Base-by-base conservation (phyloP, 2,113 vertebrate species). In the Eulacestoma nigropectus region DNA sequence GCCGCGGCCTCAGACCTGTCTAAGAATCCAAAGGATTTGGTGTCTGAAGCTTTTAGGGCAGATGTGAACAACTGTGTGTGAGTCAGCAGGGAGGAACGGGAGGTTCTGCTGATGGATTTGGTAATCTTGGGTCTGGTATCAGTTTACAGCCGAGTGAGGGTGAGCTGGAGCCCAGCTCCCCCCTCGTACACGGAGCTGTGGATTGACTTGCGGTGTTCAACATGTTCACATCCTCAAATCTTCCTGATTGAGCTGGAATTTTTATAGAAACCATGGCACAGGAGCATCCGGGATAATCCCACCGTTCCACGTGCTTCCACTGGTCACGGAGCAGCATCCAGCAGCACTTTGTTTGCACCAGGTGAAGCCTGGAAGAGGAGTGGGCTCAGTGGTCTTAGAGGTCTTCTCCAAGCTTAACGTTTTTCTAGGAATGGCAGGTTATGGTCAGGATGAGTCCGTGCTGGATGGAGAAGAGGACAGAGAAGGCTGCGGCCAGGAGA, bases 291-390 rank as follows among this genome's bases (percentile, higher is more conserved):
- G 2, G 37, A 2, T 69, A 11, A 65, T 26, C 29, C 70, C 60
- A 3, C 13, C 26, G 7, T 22, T 49, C 6, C 33, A 5, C 33
- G 25, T 0, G 0, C 27, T 39, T 14, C 39, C 4, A 0, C 4
- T 18, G 52, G 65, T 18, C 15, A 1, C 1, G 42, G 26, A n/a
- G 23, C 29, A 33, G 23, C 55, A 22, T 15, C 64, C 8, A 37
- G 37, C 32, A 23, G 17, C 7, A 0, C 8, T 72, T 33, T 6
- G 56, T 32, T 42, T 39, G 64, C 20, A 9, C 4, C 0, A 7
- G 74, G 4, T 49, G 62, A 46, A 49, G 46, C 50, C 37, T 50
- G 7, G 7, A 22, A 83, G 52, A 75, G 69, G 50, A 74, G 42
- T 13, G 74, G 41, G 35, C 39, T 26, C 1, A 0, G 9, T 32